phyloP scores from a whole-genome alignment of 37 sponge, comb jelly and placozoan species.

The Ephydatia muelleri region DNA sequence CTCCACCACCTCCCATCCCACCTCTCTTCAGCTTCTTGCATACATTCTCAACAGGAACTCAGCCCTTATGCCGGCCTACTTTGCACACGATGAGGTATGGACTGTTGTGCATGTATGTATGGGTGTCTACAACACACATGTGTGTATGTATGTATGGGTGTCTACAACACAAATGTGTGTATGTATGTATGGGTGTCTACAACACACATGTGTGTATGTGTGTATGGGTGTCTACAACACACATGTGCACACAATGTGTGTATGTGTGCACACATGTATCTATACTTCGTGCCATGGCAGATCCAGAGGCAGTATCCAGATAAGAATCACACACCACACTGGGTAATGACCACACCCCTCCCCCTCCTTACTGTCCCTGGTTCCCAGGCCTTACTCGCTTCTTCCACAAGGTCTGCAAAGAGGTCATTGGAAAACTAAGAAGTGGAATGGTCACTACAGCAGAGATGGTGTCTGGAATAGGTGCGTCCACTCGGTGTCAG shows the following conservation, averaged over 20 bases:
- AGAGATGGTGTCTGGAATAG: conserved; percentile 55
- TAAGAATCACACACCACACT: conserved; percentile 45
- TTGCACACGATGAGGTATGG: conserved; percentile 77
- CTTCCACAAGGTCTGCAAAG: conserved; percentile 5
- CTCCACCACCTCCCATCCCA: not conserved
- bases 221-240: not conserved
- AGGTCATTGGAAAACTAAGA: conserved; percentile 26
- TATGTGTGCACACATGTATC: not conserved
- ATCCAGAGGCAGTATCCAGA: conserved; percentile 50
- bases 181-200: not conserved
- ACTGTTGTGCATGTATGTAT: not conserved
- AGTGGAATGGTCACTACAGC: conserved; percentile 42
- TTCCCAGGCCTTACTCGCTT: not conserved
- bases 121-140: not conserved
- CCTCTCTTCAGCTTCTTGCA: conserved; percentile 51
- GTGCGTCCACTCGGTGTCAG: conserved; percentile 3
- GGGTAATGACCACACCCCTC: conserved; percentile 23
- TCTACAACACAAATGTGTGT: not conserved
- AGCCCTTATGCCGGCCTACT: conserved; percentile 80
- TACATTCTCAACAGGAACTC: conserved; percentile 81
- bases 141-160: not conserved
- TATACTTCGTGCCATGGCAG: not conserved
- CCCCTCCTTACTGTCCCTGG: not conserved
- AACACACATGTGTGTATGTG: not conserved
- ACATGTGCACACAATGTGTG: too few relatives aligned